These are phyloP conservation scores for Margarornis squamiger DNA, from an alignment of 2,797 vertebrate genomes.

Conservation along the genomic window DNA sequence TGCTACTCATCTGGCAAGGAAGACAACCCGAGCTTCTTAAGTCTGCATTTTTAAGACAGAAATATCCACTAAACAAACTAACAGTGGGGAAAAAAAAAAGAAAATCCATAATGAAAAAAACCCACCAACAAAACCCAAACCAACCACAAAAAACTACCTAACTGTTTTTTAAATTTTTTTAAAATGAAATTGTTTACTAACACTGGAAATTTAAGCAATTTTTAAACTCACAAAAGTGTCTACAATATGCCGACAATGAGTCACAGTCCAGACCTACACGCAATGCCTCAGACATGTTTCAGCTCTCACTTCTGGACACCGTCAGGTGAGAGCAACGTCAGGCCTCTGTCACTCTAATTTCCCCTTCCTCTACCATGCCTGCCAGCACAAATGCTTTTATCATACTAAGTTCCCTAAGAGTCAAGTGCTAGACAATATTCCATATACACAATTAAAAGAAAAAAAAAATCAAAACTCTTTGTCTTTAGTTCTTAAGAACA, in stretches of 20 bases:
- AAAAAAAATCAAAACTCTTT: background rate
- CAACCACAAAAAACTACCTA: background rate
- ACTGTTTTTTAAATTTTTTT: too few species aligned
- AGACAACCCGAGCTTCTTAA: background rate
- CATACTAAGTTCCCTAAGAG: background rate
- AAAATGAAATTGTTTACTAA: background rate
- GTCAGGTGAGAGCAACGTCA: accelerated
- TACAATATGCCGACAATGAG: background rate
- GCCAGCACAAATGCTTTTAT: background rate
- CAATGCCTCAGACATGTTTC: background rate
- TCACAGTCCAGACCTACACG: accelerated
- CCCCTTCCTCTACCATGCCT: background rate
- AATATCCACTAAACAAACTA: background rate
- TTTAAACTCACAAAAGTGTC: background rate
- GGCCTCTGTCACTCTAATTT: background rate
- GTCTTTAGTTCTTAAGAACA: background rate
- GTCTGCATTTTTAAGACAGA: background rate
- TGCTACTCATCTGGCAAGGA: background rate
- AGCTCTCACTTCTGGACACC: background rate
- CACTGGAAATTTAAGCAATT: background rate
- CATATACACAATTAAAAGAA: accelerated
- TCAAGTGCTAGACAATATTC: background rate
- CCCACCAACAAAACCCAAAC: background rate
- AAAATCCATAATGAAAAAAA: background rate
- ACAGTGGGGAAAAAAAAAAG: background rate